Base-by-base conservation (phyloP, 2,113 vertebrate genomes). In the Trinectes maculatus region DNA sequence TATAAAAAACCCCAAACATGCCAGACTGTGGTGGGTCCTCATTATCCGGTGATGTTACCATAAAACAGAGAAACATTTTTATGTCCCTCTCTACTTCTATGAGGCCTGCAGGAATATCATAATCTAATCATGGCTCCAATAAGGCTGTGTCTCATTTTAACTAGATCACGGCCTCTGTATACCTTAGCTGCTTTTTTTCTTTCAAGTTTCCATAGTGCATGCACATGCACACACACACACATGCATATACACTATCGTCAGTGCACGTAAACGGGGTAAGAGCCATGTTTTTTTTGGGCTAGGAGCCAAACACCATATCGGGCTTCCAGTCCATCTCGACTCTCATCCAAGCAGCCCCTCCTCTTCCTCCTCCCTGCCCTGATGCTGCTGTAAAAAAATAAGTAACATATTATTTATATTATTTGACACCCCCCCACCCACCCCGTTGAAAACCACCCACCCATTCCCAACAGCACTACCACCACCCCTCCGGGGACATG, bases 81-180 rank as follows among this genome's bases (percentile, higher is more conserved):
- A 82, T 71, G 40, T 54, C 18, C 19, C 39, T 18, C 52, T 24
- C 26, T 52, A 42, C 18, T 21, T 18, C 61, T 37, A 68, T 31
- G 60, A 71, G 59, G 64, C 77, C 74, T 69, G 69, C 63, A 61
- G 71, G 83, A 86, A 68, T 39, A 83, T 67, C 64, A 4, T 74
- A 72, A 82, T 82, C 73, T 47, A 78, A 84, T 82, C 71, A 67
- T 12, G 53, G 28, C 76, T 80, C 57, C 63, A 77, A 49, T 73
- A 71, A 66, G 34, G 53, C 58, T 29, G 34, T 52, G 64, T 71
- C 73, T 80, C 67, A 26, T 33, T 67, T 57, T 85, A 72, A 84
- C 73, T 39, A 74, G 60, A 79, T 82, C 76, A 79, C n/a, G 34
- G 66, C 46, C 60, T 70, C 29, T 37, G 65, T 72, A 6, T 43